phyloP scores from a whole-genome alignment of 2,113 vertebrate species.

The Leucosticte australis region DNA sequence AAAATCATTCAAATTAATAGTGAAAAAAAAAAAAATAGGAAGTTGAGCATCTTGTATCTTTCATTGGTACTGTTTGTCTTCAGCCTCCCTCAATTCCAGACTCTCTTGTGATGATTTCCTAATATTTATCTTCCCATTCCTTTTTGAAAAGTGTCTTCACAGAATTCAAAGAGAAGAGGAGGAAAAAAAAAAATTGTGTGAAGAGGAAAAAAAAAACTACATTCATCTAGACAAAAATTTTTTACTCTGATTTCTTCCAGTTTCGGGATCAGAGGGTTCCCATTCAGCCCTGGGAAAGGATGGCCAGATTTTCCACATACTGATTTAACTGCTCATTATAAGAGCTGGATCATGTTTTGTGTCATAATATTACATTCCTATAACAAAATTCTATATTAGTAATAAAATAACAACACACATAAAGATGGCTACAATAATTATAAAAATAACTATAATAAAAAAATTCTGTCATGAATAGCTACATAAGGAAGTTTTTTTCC shows the following conservation, averaged over 20 bases:
- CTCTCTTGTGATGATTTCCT: not conserved
- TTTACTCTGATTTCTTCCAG: not conserved
- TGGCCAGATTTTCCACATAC: not conserved
- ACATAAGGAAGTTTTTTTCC: not conserved
- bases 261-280: not conserved
- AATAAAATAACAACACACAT: not conserved
- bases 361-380: not conserved
- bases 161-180: not conserved
- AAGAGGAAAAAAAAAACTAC: not conserved
- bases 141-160: not conserved
- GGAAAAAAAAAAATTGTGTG: not conserved
- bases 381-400: not conserved
- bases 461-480: not conserved
- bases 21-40: accelerated
- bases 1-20: not conserved
- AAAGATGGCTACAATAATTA: not conserved
- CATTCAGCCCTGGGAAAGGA: not conserved
- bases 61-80: not conserved
- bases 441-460: not conserved
- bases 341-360: not conserved
- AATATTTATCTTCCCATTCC: not conserved
- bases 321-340: accelerated
- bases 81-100: not conserved
- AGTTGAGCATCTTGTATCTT: accelerated
- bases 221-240: not conserved